Conservation (phyloP, 2,113 vertebrate genomes). For the Capricornis sumatraensis region DNA sequence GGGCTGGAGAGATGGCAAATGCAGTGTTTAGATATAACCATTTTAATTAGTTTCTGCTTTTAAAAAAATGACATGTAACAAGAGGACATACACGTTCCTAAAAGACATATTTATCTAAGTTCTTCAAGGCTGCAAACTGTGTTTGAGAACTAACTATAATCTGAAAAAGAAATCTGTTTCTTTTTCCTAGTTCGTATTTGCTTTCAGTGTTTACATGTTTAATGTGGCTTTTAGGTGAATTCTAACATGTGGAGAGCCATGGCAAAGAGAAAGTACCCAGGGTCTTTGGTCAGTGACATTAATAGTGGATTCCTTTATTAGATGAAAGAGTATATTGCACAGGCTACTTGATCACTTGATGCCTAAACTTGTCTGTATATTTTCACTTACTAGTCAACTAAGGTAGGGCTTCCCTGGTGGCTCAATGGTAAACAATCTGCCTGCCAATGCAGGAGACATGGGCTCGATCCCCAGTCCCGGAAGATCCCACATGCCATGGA, state of each 20-base stretch:
- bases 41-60: constrained; percentile 29
- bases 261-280: not conserved
- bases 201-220: not conserved
- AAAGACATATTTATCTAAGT: not conserved
- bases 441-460: not conserved
- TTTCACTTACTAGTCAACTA: not conserved
- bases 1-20: not conserved
- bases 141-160: not conserved
- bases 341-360: not conserved
- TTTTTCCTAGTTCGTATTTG: not conserved
- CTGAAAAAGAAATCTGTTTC: not conserved
- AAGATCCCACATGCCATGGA: not conserved
- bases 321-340: not conserved
- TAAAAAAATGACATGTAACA: not conserved
- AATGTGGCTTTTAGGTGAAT: not conserved
- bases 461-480: not conserved
- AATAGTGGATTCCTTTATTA: not conserved
- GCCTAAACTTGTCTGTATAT: not conserved
- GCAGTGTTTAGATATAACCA: not conserved
- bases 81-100: not conserved
- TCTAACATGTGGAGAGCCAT: not conserved
- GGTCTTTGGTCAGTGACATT: not conserved
- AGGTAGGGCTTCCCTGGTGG: not conserved
- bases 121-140: not conserved
- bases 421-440: not conserved